phyloP scores from a whole-genome alignment of 2,888 invertebrate genomes.

The Spilarctia lutea region DNA sequence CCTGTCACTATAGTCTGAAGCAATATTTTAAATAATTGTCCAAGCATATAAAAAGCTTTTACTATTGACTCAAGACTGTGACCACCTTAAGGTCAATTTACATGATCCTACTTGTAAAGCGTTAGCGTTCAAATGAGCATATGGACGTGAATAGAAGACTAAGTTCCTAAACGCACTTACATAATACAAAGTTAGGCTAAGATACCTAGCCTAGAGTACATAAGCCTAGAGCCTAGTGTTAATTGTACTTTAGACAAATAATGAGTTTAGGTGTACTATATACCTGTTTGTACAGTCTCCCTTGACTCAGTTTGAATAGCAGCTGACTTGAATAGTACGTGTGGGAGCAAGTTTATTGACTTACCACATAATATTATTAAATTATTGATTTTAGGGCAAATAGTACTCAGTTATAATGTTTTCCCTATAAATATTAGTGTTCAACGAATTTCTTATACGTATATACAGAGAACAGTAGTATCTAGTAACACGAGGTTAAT shows the following conservation, averaged over 20 bases:
- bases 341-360: background rate
- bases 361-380: background rate
- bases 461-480: constrained; percentile 60
- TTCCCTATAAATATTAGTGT: constrained; percentile 35
- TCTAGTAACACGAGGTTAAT: constrained; percentile 51
- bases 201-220: background rate
- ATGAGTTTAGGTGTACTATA: background rate
- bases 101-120: background rate
- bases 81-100: background rate
- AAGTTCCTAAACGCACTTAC: background rate
- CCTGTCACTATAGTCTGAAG: background rate
- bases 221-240: background rate
- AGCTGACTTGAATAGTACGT: background rate
- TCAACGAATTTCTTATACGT: constrained; percentile 44
- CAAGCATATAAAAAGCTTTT: background rate
- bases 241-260: background rate
- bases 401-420: background rate
- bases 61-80: background rate
- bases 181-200: background rate
- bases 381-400: background rate
- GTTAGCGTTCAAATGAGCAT: background rate
- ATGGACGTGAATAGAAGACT: background rate
- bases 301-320: background rate
- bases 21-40: background rate
- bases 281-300: background rate